Evolutionary conservation across 2,888 invertebrate genomes (phyloP).

Genomic region (Anticlea derivata): DNA sequence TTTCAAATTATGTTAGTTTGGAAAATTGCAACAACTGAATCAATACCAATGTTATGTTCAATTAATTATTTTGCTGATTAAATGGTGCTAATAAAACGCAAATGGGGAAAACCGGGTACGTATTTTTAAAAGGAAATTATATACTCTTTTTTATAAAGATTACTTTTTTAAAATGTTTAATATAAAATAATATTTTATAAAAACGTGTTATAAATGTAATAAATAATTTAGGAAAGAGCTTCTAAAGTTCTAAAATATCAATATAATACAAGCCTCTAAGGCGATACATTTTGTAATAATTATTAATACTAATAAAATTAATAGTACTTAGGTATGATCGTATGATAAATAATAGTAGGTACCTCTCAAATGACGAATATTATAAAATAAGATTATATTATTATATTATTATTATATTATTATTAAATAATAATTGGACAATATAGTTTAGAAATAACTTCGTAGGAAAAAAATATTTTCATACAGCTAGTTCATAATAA

Average conservation of each 20-base stretch:
- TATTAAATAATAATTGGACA: too few relatives aligned
- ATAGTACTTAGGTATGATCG: too few relatives aligned
- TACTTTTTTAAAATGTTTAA: too few relatives aligned
- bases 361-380: constrained; percentile 11
- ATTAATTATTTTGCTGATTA: constrained; percentile 54
- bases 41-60: not conserved
- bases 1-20: too few relatives aligned
- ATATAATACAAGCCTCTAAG: not conserved
- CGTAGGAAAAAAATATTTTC: too few relatives aligned
- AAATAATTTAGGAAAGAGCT: constrained; percentile 1
- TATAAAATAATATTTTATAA: not conserved
- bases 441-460: too few relatives aligned
- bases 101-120: constrained; percentile 55
- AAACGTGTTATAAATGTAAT: not conserved
- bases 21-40: too few relatives aligned
- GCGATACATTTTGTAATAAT: not conserved
- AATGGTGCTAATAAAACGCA: constrained; percentile 67
- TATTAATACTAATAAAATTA: not conserved
- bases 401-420: not conserved
- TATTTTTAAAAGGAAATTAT: constrained; percentile 6
- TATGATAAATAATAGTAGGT: not conserved
- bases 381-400: not conserved
- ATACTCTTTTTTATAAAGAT: too few relatives aligned
- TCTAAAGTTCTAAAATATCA: constrained; percentile 4
- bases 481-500: too few relatives aligned